Evolutionary conservation across 2,113 vertebrate species (phyloP).

Genomic region (Cinclus mexicanus): DNA sequence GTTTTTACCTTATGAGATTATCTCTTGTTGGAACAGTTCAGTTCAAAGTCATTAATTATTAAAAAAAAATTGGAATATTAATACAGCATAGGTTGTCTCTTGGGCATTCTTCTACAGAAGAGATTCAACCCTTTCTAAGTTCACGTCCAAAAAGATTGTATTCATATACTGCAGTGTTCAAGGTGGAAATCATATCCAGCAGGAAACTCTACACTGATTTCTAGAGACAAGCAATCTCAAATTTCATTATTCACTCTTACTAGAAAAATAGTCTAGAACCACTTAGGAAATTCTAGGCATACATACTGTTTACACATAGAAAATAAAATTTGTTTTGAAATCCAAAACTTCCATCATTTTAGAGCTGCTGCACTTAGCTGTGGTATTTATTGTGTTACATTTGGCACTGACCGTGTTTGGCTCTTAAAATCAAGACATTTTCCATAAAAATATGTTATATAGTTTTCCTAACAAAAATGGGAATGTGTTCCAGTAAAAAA

Average conservation of each 20-base stretch:
- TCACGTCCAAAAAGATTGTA: neutral
- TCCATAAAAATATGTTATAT: neutral
- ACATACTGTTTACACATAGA: neutral
- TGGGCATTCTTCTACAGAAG: neutral
- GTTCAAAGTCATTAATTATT: neutral
- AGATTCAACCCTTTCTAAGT: neutral
- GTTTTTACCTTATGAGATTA: neutral
- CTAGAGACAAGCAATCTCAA: neutral
- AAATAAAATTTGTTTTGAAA: conserved; percentile 28
- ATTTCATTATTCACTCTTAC: neutral
- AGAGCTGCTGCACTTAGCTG: neutral
- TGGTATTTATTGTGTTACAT: conserved; percentile 14
- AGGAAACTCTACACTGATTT: neutral
- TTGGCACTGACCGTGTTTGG: neutral
- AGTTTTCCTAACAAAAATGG: conserved; percentile 1
- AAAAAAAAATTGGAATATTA: neutral
- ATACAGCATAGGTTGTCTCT: neutral
- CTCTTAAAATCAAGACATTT: conserved; percentile 37
- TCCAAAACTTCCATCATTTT: conserved; percentile 14
- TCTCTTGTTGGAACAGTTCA: neutral
- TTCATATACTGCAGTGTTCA: neutral
- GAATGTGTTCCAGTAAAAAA: neutral
- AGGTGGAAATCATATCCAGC: neutral
- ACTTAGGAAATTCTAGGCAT: neutral
- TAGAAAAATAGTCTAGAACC: conserved; percentile 29